Percentiles rank a stretch among this genome's conserved stretches.
phyloP scores from a whole-genome alignment of 2,113 vertebrate species.

The Pipra filicauda region DNA sequence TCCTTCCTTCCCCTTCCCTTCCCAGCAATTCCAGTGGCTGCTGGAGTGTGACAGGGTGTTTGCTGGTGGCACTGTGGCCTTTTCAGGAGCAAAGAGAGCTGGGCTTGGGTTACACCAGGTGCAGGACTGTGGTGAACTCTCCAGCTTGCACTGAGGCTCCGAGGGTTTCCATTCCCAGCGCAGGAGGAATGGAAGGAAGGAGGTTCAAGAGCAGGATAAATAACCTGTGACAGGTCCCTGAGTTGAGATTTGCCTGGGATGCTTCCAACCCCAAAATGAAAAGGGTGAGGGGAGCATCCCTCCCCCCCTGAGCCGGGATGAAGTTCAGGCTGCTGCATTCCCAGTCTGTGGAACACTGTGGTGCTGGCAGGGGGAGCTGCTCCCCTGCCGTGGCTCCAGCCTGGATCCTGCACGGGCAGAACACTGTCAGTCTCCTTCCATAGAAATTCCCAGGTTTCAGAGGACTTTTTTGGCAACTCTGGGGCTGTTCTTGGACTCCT shows the following conservation, averaged over 20 bases:
- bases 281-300: background rate
- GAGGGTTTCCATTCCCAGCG: background rate
- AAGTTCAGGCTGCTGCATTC: background rate
- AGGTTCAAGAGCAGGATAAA: background rate
- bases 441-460: background rate
- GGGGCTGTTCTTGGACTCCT: background rate
- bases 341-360: background rate
- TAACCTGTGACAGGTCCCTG: background rate
- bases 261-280: background rate
- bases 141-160: background rate
- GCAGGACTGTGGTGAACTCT: background rate
- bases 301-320: background rate
- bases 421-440: background rate
- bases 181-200: background rate
- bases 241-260: background rate
- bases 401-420: background rate
- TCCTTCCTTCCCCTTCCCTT: background rate
- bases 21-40: background rate
- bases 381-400: background rate
- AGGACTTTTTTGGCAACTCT: background rate
- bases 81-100: background rate
- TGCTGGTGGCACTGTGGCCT: background rate
- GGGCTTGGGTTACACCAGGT: background rate
- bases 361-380: background rate
- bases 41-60: background rate